A percentile compares a stretch with the other conserved stretches of the same genome.
Evolutionary conservation across 2,113 vertebrate genomes (phyloP).

Genomic region (Eurypyga helias): DNA sequence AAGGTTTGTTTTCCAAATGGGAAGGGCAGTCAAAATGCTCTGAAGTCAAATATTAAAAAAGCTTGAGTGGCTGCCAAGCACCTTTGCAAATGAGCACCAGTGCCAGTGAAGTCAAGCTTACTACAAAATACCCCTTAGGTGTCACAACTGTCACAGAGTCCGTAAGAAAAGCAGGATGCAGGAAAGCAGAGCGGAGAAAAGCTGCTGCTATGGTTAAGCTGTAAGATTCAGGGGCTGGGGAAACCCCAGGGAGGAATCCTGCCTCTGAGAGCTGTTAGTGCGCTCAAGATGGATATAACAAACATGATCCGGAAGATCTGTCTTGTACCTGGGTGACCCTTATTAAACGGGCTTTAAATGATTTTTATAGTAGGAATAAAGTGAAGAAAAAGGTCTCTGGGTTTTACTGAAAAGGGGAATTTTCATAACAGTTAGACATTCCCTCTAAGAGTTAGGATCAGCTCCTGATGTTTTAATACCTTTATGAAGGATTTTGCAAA

Average conservation of each 20-base stretch:
- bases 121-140: background rate
- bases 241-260: background rate
- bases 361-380: slow-evolving; percentile 58
- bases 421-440: background rate
- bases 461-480: slow-evolving; percentile 31
- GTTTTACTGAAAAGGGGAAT: slow-evolving; percentile 41
- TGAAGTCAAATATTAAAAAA: background rate
- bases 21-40: background rate
- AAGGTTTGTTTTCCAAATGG: background rate
- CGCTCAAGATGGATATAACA: background rate
- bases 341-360: slow-evolving; percentile 16
- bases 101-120: background rate
- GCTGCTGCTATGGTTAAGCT: background rate
- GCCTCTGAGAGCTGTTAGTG: background rate
- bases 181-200: background rate
- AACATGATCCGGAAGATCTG: slow-evolving; percentile 18
- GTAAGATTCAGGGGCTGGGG: background rate
- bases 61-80: background rate
- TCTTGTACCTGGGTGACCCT: background rate
- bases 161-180: background rate
- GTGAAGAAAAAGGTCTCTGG: slow-evolving; percentile 22
- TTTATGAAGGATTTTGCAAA: slow-evolving; percentile 28
- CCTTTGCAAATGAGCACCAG: background rate
- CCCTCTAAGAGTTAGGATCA: slow-evolving; percentile 5
- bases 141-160: background rate